Evolutionary conservation across 2,113 vertebrate species (phyloP).

Genomic region (Penelope pileata): DNA sequence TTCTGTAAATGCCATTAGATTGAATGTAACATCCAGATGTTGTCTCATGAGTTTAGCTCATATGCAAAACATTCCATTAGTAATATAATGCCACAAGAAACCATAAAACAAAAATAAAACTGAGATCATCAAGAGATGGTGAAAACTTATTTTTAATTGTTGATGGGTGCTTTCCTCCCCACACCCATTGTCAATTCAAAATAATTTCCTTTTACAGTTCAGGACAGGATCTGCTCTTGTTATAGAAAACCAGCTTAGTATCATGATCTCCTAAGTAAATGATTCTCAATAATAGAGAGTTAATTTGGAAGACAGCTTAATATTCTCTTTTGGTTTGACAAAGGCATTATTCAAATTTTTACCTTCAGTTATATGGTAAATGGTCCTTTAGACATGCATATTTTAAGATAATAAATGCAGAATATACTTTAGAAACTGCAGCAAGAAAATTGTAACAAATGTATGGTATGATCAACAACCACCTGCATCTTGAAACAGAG

Average conservation of each 20-base stretch:
- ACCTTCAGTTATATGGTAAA: not conserved
- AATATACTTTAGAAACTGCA: not conserved
- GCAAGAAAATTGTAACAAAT: not conserved
- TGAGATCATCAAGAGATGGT: not conserved
- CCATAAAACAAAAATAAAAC: not conserved
- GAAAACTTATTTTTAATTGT: not conserved
- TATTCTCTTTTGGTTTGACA: not conserved
- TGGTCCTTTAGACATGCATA: not conserved
- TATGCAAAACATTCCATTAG: not conserved
- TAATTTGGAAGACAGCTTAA: not conserved
- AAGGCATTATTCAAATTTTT: not conserved
- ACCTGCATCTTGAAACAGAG: not conserved
- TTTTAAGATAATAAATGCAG: not conserved
- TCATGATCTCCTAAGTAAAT: accelerated
- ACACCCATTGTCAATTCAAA: not conserved
- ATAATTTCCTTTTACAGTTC: accelerated
- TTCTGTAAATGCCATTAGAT: slow-evolving; percentile 32
- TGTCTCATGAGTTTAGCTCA: not conserved
- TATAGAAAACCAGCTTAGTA: not conserved
- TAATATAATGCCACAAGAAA: not conserved
- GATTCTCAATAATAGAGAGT: not conserved
- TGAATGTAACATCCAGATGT: slow-evolving; percentile 28
- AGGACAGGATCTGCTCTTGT: not conserved
- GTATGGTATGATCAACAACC: not conserved
- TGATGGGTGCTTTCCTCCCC: not conserved